These are phyloP conservation scores for Zosterops japonicus DNA, from an alignment of 2,113 vertebrate species.

Conservation along the genomic window DNA sequence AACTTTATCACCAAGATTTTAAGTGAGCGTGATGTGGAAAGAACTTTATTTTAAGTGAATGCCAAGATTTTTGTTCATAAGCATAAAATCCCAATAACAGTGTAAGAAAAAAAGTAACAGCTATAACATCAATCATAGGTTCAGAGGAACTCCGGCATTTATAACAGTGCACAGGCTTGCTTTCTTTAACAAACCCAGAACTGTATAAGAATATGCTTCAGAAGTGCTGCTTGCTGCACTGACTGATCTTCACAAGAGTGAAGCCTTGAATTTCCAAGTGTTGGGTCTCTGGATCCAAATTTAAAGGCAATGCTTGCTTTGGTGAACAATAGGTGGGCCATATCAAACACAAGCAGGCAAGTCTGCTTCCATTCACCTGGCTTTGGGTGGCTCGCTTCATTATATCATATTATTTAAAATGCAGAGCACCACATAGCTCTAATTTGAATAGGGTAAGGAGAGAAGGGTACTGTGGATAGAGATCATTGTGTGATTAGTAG, in stretches of 20 bases:
- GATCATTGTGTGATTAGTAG: not conserved
- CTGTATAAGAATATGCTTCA: not conserved
- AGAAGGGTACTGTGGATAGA: not conserved
- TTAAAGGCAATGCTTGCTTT: not conserved
- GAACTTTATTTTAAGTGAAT: not conserved
- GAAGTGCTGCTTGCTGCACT: not conserved
- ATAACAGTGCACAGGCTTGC: not conserved
- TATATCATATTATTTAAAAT: not conserved
- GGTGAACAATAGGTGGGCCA: not conserved
- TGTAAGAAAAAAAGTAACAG: not conserved
- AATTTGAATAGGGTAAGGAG: not conserved
- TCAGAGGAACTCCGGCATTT: not conserved
- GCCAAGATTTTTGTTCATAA: not conserved
- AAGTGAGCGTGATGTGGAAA: not conserved
- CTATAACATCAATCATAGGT: not conserved
- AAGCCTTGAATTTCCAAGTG: not conserved
- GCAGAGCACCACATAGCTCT: not conserved
- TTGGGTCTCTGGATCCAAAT: not conserved
- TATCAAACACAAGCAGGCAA: not conserved
- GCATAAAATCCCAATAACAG: not conserved
- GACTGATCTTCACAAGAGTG: not conserved
- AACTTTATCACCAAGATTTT: not conserved
- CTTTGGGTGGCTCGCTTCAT: not conserved
- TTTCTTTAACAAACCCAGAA: not conserved
- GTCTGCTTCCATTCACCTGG: not conserved